Evolutionary conservation across 2,888 invertebrate genomes (phyloP), one percentile per base, ranked within the genome.

Genomic region (Tetanocera ferruginea): DNA sequence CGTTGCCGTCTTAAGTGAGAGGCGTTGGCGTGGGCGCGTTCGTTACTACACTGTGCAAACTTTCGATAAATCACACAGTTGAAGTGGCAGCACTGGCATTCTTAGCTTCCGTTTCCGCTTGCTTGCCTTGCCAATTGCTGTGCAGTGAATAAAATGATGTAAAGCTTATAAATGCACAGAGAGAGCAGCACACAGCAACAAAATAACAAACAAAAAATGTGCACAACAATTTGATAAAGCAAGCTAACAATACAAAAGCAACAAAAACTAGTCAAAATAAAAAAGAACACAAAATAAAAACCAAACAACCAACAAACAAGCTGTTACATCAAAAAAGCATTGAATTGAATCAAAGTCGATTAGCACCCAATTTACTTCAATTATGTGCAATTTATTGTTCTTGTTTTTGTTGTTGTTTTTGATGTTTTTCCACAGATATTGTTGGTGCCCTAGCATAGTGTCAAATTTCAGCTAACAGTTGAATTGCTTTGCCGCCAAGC

Each of bases 291-390:
- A n/a, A 57, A 57, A 28, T 17, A 28, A 62, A 17, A 28, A 8
- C 9, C 3, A 3, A 28, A 62, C 8, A 62, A 28, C 1, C 14
- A 67, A 3, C 43, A 67, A 70, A 51, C 51, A 57, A 57, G 17
- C 52, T 23, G 28, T 49, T 19, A 43, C 14, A 43, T 37, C 37
- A 37, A 37, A 62, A 62, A 76, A 72, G 23, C 72, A 66, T 49
- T 72, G 77, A 77, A 73, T 72, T 66, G 77, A 57, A 77, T 72
- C 77, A 74, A 66, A 55, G 77, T 66, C 73, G 77, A 77, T 77
- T 77, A 77, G 77, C 72, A 67, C 43, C 72, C 77, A 77, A 77
- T 77, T 73, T 73, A 23, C 67, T 60, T 55, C 66, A 73, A 77
- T 73, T 77, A 77, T 71, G 31, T 76, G 62, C 62, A 60, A 60